phyloP scores from a whole-genome alignment of 1,140 invertebrate genomes.

The Thaumatotibia leucotreta region DNA sequence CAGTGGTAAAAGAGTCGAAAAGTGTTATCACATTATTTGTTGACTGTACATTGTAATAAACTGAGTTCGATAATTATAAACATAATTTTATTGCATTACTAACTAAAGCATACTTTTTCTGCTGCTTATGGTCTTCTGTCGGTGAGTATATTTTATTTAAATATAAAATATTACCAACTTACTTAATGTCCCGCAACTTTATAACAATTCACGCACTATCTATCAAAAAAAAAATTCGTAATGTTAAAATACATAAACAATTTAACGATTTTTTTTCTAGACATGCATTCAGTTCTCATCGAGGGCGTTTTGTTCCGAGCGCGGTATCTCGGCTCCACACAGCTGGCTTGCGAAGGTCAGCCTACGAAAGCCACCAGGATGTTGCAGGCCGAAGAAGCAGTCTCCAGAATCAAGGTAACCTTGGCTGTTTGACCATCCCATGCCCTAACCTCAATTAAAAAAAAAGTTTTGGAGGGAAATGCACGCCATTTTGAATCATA shows the following conservation, averaged over 20 bases:
- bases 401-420: constrained; percentile 97
- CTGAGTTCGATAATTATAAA: background rate
- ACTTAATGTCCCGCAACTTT: no score
- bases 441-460: background rate
- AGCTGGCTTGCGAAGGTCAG: constrained; percentile 98
- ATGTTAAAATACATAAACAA: no score
- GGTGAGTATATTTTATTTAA: constrained; percentile 12
- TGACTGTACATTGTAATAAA: no score
- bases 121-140: constrained; percentile 14
- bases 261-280: constrained; percentile 24
- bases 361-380: constrained; percentile 99
- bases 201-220: no score
- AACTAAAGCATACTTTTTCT: background rate
- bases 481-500: constrained; percentile 10
- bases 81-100: background rate
- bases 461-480: constrained; percentile 7
- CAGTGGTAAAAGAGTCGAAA: no score
- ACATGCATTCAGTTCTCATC: constrained; percentile 89
- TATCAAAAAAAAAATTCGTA: no score
- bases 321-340: constrained; percentile 97
- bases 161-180: background rate
- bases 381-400: constrained; percentile 99
- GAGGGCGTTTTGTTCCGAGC: constrained; percentile 99
- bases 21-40: no score
- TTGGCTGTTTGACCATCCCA: background rate